Percentiles rank a stretch among this genome's conserved stretches.
phyloP scores from a whole-genome alignment of 2,113 vertebrate genomes.

The Odocoileus virginianus region DNA sequence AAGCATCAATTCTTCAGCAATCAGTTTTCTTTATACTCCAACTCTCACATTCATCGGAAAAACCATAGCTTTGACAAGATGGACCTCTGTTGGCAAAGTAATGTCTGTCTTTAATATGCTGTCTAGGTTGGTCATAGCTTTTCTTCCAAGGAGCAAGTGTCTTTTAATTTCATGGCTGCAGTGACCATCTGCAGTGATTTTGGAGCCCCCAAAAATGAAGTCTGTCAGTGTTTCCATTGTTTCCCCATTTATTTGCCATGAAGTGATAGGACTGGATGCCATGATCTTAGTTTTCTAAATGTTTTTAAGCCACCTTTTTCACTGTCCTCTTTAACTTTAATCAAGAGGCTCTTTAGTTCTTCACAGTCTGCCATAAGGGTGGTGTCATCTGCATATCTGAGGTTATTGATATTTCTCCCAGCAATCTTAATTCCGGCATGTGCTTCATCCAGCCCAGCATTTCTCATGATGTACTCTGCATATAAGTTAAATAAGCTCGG shows the following conservation, averaged over 20 bases:
- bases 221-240: neutral
- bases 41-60: neutral
- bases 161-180: neutral
- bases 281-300: neutral
- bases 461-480: neutral
- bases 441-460: fast-evolving
- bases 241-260: neutral
- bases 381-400: neutral
- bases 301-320: neutral
- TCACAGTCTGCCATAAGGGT: neutral
- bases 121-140: neutral
- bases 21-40: neutral
- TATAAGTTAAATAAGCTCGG: neutral
- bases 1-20: neutral
- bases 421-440: neutral
- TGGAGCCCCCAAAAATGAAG: neutral
- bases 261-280: neutral
- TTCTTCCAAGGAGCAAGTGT: neutral
- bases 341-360: neutral
- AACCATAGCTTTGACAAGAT: neutral
- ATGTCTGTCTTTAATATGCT: neutral
- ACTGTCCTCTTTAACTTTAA: neutral
- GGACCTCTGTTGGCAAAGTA: neutral
- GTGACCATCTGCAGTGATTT: neutral
- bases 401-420: neutral